Percentiles rank a stretch among this genome's conserved stretches.
Conservation (phyloP, 2,797 vertebrate species). For the Rhinatrema bivittatum region DNA sequence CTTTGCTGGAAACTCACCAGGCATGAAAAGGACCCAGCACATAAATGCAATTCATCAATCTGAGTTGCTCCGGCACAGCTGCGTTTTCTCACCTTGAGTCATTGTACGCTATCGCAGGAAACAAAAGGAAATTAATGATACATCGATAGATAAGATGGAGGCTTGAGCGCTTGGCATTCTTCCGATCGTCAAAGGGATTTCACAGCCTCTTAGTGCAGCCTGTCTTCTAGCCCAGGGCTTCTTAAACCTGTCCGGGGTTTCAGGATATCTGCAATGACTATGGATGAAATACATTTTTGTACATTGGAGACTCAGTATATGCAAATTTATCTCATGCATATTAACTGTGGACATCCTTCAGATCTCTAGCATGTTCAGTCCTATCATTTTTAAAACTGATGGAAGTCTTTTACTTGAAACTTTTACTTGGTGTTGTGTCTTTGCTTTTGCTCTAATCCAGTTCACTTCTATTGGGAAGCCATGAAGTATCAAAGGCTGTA, state of each 20-base stretch:
- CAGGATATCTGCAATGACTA: no score
- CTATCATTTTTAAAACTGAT: background rate
- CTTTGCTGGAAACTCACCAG: constrained; percentile 98
- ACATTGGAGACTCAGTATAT: no score
- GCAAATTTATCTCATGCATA: no score
- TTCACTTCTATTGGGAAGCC: no score
- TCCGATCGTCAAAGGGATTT: constrained; percentile 17
- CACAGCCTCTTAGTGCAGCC: accelerated
- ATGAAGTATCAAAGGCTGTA: no score
- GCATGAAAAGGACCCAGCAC: constrained; percentile 67
- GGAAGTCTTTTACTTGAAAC: background rate
- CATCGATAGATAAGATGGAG: background rate
- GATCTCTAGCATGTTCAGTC: accelerated
- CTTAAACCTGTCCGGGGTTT: no score
- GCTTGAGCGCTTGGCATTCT: constrained; percentile 26
- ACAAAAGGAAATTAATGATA: constrained; percentile 24
- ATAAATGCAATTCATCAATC: constrained; percentile 82
- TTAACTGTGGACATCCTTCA: no score
- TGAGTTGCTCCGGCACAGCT: constrained; percentile 34
- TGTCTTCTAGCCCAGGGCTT: no score
- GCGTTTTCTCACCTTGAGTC: constrained; percentile 80
- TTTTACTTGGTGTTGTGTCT: no score
- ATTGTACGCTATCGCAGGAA: constrained; percentile 6
- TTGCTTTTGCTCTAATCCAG: no score
- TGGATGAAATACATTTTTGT: no score